Percentiles rank a stretch among this genome's conserved stretches.
phyloP scores from a whole-genome alignment of 2,888 invertebrate genomes.

The Strigamia maritima region DNA sequence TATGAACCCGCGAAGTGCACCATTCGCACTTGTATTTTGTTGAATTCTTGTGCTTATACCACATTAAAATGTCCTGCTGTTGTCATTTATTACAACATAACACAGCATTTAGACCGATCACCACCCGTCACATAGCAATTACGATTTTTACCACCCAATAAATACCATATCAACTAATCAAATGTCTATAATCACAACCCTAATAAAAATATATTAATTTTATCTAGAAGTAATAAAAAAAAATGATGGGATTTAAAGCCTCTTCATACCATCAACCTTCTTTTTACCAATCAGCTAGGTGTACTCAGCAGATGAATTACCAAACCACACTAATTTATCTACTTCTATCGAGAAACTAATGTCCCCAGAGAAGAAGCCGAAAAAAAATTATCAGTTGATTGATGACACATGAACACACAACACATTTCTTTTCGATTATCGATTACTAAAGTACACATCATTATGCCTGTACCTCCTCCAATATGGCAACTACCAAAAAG shows the following conservation, averaged over 20 bases:
- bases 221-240: too few relatives aligned
- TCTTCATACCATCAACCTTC: neutral
- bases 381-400: neutral
- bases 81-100: too few relatives aligned
- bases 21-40: too few relatives aligned
- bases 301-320: neutral
- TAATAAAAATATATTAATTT: too few relatives aligned
- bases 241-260: neutral
- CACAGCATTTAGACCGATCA: too few relatives aligned
- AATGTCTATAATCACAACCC: too few relatives aligned
- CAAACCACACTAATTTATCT: neutral
- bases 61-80: too few relatives aligned
- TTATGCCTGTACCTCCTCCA: neutral
- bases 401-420: neutral
- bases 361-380: neutral
- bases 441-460: neutral
- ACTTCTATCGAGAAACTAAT: neutral
- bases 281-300: neutral
- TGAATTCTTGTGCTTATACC: too few relatives aligned
- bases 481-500: neutral
- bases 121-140: too few relatives aligned
- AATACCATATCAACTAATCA: too few relatives aligned
- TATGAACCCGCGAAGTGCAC: too few relatives aligned
- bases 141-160: too few relatives aligned
- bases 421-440: neutral